Evolutionary conservation across 2,888 invertebrate genomes (phyloP).

Genomic region (Gymnocheta viridis): DNA sequence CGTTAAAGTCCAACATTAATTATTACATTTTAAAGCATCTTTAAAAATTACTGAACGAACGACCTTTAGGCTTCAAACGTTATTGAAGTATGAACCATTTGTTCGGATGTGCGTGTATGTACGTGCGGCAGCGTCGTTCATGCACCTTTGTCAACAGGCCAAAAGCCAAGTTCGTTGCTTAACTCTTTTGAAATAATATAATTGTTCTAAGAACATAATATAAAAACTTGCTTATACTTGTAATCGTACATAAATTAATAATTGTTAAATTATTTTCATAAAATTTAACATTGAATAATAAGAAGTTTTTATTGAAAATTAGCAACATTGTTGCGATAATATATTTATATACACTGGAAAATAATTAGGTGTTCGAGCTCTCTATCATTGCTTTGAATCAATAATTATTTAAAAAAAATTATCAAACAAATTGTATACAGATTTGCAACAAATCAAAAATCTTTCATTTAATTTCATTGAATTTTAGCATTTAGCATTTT

Average conservation of each 20-base stretch:
- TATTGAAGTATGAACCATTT: conserved; percentile 8
- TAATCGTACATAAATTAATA: conserved; percentile 11
- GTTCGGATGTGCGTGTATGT: neutral
- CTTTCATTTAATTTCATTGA: neutral
- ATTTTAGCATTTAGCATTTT: conserved; percentile 17
- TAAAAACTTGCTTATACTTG: conserved; percentile 41
- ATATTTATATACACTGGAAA: neutral
- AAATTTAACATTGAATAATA: conserved; percentile 42
- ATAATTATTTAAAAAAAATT: neutral
- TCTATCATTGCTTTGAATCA: neutral
- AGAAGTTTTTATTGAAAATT: conserved; percentile 54
- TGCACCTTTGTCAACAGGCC: conserved; percentile 32
- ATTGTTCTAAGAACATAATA: conserved; percentile 31
- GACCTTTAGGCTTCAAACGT: conserved; percentile 25
- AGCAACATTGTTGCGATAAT: conserved; percentile 24
- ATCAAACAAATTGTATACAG: neutral
- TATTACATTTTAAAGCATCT: conserved; percentile 6
- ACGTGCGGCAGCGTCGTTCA: neutral
- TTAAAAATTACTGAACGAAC: conserved; percentile 10
- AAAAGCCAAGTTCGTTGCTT: conserved; percentile 60
- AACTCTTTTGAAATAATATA: conserved; percentile 37
- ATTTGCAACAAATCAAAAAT: neutral
- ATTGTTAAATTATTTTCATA: conserved; percentile 29
- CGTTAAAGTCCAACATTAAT: neutral
- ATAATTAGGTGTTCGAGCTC: conserved; percentile 10